These are phyloP conservation scores for Oreochromis tanganicae DNA, from an alignment of 2,113 vertebrate species.

Conservation along the genomic window DNA sequence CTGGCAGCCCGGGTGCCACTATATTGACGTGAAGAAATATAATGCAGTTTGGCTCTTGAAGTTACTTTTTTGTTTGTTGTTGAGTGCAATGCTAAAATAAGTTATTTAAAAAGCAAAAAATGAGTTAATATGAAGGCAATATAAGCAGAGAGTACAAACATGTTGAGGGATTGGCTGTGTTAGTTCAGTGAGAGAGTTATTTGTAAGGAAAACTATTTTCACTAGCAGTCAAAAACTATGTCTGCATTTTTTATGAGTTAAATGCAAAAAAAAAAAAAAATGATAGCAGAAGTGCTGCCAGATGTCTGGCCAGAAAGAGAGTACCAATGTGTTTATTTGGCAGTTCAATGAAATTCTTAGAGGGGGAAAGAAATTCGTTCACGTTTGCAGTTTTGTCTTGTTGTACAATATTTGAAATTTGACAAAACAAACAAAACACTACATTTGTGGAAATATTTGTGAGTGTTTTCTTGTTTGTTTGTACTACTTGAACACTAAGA, in stretches of 20 bases:
- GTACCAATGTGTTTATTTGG: background rate
- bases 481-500: background rate
- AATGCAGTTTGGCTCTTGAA: background rate
- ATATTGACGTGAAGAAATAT: accelerated
- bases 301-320: background rate
- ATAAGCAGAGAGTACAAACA: background rate
- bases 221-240: background rate
- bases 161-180: background rate
- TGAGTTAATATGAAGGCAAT: background rate
- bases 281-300: background rate
- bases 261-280: background rate
- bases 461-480: background rate
- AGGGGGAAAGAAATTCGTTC: accelerated
- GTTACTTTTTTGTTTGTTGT: background rate
- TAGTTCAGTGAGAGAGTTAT: background rate
- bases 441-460: background rate
- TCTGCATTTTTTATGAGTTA: background rate
- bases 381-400: background rate
- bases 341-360: background rate
- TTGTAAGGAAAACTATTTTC: background rate
- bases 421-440: background rate
- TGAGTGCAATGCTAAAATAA: background rate
- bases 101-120: background rate
- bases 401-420: background rate
- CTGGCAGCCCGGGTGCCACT: background rate